Evolutionary conservation across 92 coral and sea anemone genomes (phyloP).

Genomic region (Heliopora coerulea): DNA sequence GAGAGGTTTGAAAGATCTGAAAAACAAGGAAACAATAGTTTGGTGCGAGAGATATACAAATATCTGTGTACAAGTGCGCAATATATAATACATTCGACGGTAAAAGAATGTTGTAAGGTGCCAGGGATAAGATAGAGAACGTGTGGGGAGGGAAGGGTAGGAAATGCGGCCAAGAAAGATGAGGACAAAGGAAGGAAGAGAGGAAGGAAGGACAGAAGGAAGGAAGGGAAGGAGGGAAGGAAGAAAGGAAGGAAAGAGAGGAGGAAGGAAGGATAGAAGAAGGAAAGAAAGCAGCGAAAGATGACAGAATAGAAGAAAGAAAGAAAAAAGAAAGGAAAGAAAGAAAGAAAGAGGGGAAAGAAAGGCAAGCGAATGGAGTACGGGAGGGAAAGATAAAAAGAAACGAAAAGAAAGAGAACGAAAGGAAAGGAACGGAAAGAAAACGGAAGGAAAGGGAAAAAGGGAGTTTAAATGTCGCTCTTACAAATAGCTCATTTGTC

Average conservation of each 20-base stretch:
- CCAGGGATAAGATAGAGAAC: no score
- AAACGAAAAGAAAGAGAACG: not conserved
- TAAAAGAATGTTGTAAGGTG: no score
- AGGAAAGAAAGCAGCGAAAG: not conserved
- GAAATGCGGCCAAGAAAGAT: no score
- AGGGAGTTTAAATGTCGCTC: no score
- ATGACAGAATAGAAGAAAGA: not conserved
- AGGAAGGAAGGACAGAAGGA: conserved; percentile 16
- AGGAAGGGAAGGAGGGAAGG: conserved; percentile 8
- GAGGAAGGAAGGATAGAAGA: not conserved
- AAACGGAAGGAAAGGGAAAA: no score
- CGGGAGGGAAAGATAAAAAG: conserved; percentile 6
- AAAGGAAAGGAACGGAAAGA: not conserved
- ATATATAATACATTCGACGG: no score
- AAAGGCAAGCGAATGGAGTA: not conserved
- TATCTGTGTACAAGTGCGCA: no score
- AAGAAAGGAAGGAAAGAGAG: not conserved
- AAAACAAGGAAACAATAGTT: no score
- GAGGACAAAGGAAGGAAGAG: not conserved
- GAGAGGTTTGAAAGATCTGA: conserved; percentile 81
- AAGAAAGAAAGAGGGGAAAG: conserved; percentile 2
- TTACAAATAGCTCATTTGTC: conserved; percentile 93
- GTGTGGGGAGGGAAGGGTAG: no score
- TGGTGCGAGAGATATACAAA: no score
- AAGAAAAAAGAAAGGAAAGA: not conserved